phyloP scores from a whole-genome alignment of 2,888 invertebrate species.

The Drosophila nr. perissopoda region DNA sequence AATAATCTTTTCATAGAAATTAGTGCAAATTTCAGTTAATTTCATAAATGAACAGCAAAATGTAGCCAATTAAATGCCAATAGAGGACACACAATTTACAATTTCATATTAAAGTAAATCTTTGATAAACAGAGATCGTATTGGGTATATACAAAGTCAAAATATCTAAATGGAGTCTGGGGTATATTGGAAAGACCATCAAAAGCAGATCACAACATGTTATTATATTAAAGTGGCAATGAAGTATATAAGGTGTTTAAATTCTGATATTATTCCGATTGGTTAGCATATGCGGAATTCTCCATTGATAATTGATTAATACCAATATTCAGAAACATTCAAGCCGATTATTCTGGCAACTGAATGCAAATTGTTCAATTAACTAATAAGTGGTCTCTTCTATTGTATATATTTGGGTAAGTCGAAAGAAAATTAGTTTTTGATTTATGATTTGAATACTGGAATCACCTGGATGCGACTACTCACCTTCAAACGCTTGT shows the following conservation, averaged over 20 bases:
- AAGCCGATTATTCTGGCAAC: not conserved
- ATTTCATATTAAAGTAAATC: not conserved
- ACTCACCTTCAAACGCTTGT: slow-evolving; percentile 94
- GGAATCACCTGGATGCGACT: not conserved
- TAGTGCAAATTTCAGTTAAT: not conserved
- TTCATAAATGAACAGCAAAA: not conserved
- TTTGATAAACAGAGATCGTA: not conserved
- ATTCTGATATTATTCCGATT: not conserved
- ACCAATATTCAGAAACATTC: not conserved
- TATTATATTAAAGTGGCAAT: not conserved
- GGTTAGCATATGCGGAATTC: slow-evolving; percentile 1
- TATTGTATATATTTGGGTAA: slow-evolving; percentile 1
- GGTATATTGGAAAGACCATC: not conserved
- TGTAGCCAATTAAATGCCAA: not conserved
- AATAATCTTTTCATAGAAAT: not conserved
- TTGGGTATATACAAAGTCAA: not conserved
- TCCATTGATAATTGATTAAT: slow-evolving; percentile 1
- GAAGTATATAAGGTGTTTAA: not conserved
- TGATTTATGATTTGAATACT: not conserved
- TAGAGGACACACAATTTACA: not conserved
- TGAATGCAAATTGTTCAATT: not conserved
- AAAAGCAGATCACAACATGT: not conserved
- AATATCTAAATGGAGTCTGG: not conserved
- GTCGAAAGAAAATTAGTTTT: slow-evolving; percentile 4
- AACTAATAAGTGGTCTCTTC: slow-evolving; percentile 3